phyloP scores from a whole-genome alignment of 1,140 invertebrate genomes.

The Orius insidiosus region DNA sequence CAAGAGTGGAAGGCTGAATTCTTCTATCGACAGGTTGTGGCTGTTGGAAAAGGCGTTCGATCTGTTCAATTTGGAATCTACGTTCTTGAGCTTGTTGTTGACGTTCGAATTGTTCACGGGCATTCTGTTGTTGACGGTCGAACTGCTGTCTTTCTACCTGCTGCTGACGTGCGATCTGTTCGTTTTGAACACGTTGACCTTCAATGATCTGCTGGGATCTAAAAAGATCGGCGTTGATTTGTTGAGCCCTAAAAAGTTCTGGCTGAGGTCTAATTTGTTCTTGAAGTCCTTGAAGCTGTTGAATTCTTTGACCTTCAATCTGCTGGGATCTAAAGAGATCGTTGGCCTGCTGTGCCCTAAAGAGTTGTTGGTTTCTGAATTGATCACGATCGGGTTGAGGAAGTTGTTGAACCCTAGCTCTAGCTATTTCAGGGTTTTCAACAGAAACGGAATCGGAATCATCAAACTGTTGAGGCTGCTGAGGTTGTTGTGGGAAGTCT shows the following conservation, averaged over 20 bases:
- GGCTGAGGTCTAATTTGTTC: too few species aligned
- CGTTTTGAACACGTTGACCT: background rate
- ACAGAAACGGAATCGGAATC: conserved; percentile 15
- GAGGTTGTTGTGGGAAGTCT: conserved; percentile 8
- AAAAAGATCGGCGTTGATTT: too few species aligned
- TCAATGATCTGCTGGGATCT: background rate
- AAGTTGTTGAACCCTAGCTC: conserved; percentile 2
- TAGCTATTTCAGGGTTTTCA: conserved; percentile 17
- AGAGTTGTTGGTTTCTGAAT: background rate
- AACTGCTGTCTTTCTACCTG: background rate
- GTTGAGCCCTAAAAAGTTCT: too few species aligned
- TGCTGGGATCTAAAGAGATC: too few species aligned
- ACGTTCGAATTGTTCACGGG: background rate
- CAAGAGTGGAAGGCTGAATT: too few species aligned
- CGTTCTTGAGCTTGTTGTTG: too few species aligned
- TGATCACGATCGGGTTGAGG: background rate
- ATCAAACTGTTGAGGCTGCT: conserved; percentile 17
- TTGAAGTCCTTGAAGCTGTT: background rate
- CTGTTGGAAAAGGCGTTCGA: too few species aligned
- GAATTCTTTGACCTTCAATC: background rate
- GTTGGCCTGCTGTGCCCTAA: too few species aligned
- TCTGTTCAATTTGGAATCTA: too few species aligned
- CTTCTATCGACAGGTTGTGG: too few species aligned
- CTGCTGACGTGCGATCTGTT: background rate
- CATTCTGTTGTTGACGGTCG: conserved; percentile 1